phyloP scores from a whole-genome alignment of 2,797 vertebrate genomes.

The Centroberyx gerrardi region DNA sequence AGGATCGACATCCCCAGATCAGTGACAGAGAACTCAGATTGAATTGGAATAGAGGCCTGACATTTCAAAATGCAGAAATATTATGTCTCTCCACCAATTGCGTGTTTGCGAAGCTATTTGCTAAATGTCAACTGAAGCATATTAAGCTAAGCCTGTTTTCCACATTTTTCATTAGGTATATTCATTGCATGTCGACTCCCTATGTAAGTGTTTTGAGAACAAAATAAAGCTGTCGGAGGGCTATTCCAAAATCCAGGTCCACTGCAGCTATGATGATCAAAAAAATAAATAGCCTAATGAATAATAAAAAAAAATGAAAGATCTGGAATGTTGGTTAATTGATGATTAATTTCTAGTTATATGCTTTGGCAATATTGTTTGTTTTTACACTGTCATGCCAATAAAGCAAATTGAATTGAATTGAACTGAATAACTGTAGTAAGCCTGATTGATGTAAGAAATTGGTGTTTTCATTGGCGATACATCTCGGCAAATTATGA shows the following conservation, averaged over 20 bases:
- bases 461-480: too few relatives aligned
- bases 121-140: background rate
- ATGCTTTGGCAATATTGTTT: too few relatives aligned
- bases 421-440: too few relatives aligned
- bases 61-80: conserved; percentile 47
- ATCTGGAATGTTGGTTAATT: too few relatives aligned
- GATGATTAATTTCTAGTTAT: too few relatives aligned
- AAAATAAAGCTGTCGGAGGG: background rate
- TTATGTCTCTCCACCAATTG: conserved; percentile 11
- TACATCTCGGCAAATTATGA: too few relatives aligned
- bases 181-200: background rate
- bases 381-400: too few relatives aligned
- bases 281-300: too few relatives aligned
- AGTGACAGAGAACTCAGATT: conserved; percentile 64
- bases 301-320: too few relatives aligned
- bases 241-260: background rate
- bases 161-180: background rate
- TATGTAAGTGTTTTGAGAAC: background rate
- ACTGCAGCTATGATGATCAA: too few relatives aligned
- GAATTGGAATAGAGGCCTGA: conserved; percentile 53
- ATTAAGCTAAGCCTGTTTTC: background rate
- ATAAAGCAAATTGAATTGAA: too few relatives aligned
- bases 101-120: conserved; percentile 8
- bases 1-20: conserved; percentile 80
- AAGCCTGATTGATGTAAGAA: too few relatives aligned